Conservation (phyloP, 2,113 vertebrate genomes). For the Raja brachyura region DNA sequence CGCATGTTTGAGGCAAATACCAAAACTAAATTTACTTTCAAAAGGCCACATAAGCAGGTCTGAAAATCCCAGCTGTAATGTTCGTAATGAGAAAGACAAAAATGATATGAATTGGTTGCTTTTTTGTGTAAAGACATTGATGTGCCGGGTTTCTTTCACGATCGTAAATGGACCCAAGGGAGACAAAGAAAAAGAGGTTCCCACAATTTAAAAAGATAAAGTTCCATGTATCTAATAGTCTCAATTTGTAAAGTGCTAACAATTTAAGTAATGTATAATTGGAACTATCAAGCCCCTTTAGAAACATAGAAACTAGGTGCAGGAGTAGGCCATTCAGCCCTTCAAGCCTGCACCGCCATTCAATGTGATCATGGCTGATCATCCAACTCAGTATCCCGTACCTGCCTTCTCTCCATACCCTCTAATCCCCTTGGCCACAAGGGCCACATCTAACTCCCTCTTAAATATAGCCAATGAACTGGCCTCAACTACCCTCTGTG, state of each 20-base stretch:
- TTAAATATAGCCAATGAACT: no score
- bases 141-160: neutral
- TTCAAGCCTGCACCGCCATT: no score
- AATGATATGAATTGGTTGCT: neutral
- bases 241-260: slow-evolving; percentile 36
- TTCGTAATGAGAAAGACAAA: neutral
- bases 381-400: no score
- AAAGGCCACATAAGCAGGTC: neutral
- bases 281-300: slow-evolving; percentile 15
- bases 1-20: neutral
- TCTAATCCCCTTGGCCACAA: no score
- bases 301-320: no score
- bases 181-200: slow-evolving; percentile 15
- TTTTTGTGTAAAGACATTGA: slow-evolving; percentile 1
- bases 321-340: no score
- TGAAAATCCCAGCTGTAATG: slow-evolving; percentile 1
- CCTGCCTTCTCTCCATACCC: no score
- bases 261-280: slow-evolving; percentile 29
- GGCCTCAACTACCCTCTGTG: no score
- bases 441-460: no score
- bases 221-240: neutral
- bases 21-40: neutral
- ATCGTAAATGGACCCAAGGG: slow-evolving; percentile 24
- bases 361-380: no score
- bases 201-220: slow-evolving; percentile 22